phyloP scores from a whole-genome alignment of 2,113 vertebrate genomes.

The Tupaia tana region DNA sequence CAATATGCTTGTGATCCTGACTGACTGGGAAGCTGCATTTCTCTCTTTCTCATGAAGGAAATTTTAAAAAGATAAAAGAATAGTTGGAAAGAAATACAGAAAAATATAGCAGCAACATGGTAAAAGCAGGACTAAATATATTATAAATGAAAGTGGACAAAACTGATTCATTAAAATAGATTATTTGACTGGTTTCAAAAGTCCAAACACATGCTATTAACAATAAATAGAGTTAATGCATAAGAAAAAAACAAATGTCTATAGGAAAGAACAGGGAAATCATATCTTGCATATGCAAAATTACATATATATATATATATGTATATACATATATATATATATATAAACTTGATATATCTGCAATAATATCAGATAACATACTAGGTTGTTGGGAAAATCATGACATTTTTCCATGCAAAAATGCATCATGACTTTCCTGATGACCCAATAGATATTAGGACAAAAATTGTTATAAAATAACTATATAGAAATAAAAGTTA shows the following conservation, averaged over 20 bases:
- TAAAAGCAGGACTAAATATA: not conserved
- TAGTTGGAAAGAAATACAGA: too few species aligned
- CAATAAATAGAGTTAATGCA: not conserved
- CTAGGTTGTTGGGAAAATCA: too few species aligned
- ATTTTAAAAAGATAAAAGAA: too few species aligned
- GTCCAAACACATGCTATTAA: not conserved
- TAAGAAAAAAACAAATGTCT: not conserved
- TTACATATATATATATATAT: too few species aligned
- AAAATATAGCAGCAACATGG: too few species aligned
- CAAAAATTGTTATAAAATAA: not conserved
- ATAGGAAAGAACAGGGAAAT: not conserved
- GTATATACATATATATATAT: too few species aligned
- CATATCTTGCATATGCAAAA: not conserved
- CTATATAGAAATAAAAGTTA: not conserved
- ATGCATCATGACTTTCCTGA: too few species aligned
- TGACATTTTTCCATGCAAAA: too few species aligned
- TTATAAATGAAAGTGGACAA: not conserved
- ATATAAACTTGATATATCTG: not conserved
- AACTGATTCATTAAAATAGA: not conserved
- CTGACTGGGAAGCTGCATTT: too few species aligned
- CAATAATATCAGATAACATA: not conserved
- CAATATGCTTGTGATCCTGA: too few species aligned
- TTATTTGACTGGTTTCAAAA: not conserved
- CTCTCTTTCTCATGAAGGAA: too few species aligned
- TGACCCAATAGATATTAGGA: not conserved